Evolutionary conservation across 2,888 invertebrate genomes (phyloP), one percentile per base, ranked within the genome.

Genomic region (Osedax fenrisi): DNA sequence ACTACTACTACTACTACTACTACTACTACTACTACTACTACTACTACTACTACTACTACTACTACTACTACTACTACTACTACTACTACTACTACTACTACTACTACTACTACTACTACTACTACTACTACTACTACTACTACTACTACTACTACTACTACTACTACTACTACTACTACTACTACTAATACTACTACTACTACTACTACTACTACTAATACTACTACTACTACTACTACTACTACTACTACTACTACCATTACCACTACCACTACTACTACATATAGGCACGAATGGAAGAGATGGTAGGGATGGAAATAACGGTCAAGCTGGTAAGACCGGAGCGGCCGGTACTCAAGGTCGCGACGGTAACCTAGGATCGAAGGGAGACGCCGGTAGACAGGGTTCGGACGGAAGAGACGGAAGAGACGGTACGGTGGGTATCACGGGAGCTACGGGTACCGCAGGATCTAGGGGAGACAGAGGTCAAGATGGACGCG

Each of bases 141-240:
- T 22, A 24, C 69, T 68, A 68, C 69, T 68, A 5, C 69, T 68
- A 68, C 23, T 22, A 68, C 69, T 68, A 68, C 69, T 68, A 22
- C 69, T 24, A 68, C 25, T 24, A 68, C 25, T 24, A 3, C 69
- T 68, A 68, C 69, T 13, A 68, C 3, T 22, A 68, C 10, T n/a
- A n/a, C n/a, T n/a, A n/a, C n/a, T n/a, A n/a, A n/a, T n/a, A n/a
- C n/a, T n/a, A n/a, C n/a, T n/a, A n/a, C n/a, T n/a, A n/a, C n/a
- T n/a, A n/a, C n/a, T n/a, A n/a, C n/a, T n/a, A n/a, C n/a, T n/a
- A n/a, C n/a, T n/a, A n/a, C n/a, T n/a, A n/a, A n/a, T n/a, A n/a
- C n/a, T n/a, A n/a, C n/a, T n/a, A n/a, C n/a, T 68, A 68, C 69
- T 68, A 68, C 23, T 68, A 68, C 25, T 68, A 68, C 69, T 68